These are phyloP conservation scores for Muraenolepis orangiensis DNA, from an alignment of 2,797 vertebrate genomes.

Conservation along the genomic window DNA sequence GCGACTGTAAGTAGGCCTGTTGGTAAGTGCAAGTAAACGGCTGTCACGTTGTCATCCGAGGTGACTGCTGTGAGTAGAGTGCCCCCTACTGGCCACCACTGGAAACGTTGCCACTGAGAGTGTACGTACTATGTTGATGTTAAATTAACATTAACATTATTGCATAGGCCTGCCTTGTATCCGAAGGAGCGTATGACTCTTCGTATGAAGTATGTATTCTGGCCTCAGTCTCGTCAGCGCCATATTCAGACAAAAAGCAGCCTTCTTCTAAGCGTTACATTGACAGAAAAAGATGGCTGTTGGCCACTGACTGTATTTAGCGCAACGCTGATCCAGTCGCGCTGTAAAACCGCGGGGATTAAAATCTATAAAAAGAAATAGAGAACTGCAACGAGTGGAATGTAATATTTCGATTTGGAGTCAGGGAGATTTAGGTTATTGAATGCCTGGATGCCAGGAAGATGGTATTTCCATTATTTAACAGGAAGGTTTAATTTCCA, in stretches of 20 bases:
- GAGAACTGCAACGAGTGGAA: conserved; percentile 20
- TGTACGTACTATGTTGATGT: not conserved
- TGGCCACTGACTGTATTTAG: conserved; percentile 30
- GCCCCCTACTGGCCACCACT: not conserved
- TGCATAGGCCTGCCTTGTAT: conserved; percentile 1
- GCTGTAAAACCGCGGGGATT: conserved; percentile 31
- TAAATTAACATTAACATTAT: conserved; percentile 7
- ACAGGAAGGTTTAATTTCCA: not conserved
- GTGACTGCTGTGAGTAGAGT: not conserved
- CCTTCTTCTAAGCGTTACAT: not conserved
- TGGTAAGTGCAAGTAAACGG: too few relatives aligned
- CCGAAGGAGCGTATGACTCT: not conserved
- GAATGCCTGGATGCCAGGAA: not conserved
- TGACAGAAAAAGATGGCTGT: conserved; percentile 20
- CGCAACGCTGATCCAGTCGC: conserved; percentile 33
- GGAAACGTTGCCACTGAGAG: not conserved
- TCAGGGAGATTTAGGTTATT: not conserved
- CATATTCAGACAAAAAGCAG: not conserved
- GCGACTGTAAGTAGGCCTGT: not conserved
- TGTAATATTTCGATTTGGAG: not conserved
- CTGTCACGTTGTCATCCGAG: not conserved
- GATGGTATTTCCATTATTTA: not conserved
- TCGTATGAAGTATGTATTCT: conserved; percentile 37
- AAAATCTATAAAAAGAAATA: conserved; percentile 47
- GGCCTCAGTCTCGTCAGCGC: conserved; percentile 23